Base-by-base conservation (phyloP, 2,113 vertebrate genomes). In the Pollachius pollachius region DNA sequence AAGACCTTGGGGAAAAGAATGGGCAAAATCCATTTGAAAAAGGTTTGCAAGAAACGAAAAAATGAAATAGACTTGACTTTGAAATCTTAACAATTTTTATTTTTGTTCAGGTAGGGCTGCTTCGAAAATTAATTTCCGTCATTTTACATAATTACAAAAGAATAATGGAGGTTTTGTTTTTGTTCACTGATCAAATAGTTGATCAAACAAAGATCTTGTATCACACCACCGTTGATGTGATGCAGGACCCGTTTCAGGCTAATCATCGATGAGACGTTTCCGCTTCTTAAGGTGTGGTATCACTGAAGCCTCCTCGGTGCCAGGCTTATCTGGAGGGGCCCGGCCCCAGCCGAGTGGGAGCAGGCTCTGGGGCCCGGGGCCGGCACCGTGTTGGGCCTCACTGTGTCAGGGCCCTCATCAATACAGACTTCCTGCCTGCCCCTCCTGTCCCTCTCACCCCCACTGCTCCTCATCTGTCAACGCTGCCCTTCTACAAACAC, bases 401-500 rank as follows among this genome's bases (percentile, higher is more conserved):
- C 78, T 68, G 82, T 83, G 82, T 88, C 82, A 79, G 52, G 84
- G 84, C 86, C 85, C 89, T 87, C 84, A 87, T 86, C 86, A 81
- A 81, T 82, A 75, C 80, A 79, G 79, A 84, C 71, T 81, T 13
- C 41, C 79, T 72, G 48, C 74, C 83, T 80, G 75, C 85, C 87
- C 84, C 62, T 15, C 17, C 52, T 64, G 48, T 71, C 69, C 62
- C 54, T 30, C 25, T 64, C 34, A 27, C 62, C 56, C 62, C 15
- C 71, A 62, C 34, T 80, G 79, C 84, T 89, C 88, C 88, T 90
- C 89, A 90, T 86, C 89, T 88, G 86, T 90, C 89, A 91, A 86
- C 80, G 79, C 81, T 92, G 90, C 87, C 90, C 91, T 92, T 92
- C 90, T 88, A 76, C 88, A 91, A 91, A 92, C 84, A 91, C 80